A percentile compares a stretch with the other conserved stretches of the same genome.
These are phyloP conservation scores for Bombus difficillimus DNA, from an alignment of 1,140 invertebrate species.

Conservation along the genomic window DNA sequence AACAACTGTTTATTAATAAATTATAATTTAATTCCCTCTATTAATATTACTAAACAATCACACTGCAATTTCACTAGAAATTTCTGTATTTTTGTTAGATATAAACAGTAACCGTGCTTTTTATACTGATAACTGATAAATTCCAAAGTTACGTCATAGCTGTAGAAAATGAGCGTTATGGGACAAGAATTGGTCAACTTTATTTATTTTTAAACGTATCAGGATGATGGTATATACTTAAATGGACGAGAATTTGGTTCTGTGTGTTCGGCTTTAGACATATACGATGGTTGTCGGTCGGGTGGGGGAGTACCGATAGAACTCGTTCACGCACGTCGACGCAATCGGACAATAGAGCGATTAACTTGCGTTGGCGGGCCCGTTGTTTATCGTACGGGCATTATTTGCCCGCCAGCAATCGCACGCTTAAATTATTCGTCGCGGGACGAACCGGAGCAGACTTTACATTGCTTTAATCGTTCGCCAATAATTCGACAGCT, in stretches of 20 bases:
- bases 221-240: neutral
- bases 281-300: neutral
- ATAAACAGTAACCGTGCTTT: no score
- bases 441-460: constrained; percentile 59
- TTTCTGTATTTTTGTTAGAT: no score
- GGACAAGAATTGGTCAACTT: no score
- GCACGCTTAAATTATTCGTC: constrained; percentile 78
- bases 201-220: no score
- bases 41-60: no score
- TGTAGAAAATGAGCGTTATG: no score
- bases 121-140: no score
- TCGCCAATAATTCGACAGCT: constrained; percentile 69
- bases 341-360: constrained; percentile 76
- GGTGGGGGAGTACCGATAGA: constrained; percentile 37
- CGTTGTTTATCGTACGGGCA: constrained; percentile 75
- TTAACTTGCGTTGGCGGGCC: constrained; percentile 73
- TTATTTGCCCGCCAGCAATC: constrained; percentile 73
- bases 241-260: neutral
- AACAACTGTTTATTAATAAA: no score
- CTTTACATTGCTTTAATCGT: constrained; percentile 75
- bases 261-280: neutral
- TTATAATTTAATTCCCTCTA: no score
- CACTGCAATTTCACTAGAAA: no score
- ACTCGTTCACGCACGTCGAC: constrained; percentile 70
- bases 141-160: no score